A percentile compares a stretch with the other conserved stretches of the same genome.
phyloP scores from a whole-genome alignment of 2,888 invertebrate genomes.

The Osmoderma eremita region DNA sequence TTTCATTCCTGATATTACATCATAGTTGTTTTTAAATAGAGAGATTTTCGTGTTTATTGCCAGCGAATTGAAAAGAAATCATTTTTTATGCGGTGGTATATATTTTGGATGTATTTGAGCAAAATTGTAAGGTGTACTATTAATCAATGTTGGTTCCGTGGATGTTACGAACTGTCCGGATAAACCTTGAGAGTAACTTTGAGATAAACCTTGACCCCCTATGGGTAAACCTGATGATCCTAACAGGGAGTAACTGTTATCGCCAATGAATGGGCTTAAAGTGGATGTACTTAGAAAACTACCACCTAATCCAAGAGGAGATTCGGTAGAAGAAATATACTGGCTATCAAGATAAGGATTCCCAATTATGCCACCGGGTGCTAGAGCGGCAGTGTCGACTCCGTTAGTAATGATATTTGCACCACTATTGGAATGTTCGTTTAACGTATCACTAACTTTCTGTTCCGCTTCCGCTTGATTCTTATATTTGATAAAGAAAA shows the following conservation, averaged over 20 bases:
- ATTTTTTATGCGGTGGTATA: conserved; percentile 35
- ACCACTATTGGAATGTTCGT: conserved; percentile 40
- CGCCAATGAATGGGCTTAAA: conserved; percentile 11
- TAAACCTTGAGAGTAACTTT: conserved; percentile 34
- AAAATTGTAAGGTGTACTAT: conserved; percentile 26
- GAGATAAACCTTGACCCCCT: neutral
- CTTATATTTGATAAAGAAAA: conserved; percentile 88
- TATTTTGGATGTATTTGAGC: conserved; percentile 31
- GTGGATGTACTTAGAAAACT: conserved; percentile 27
- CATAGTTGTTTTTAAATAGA: conserved; percentile 33
- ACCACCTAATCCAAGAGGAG: conserved; percentile 10
- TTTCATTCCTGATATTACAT: conserved; percentile 32
- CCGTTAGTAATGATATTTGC: conserved; percentile 44
- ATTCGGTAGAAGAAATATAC: conserved; percentile 24
- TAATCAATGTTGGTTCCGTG: conserved; percentile 35
- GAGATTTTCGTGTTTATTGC: conserved; percentile 8
- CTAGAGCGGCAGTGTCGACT: conserved; percentile 39
- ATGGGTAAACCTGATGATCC: conserved; percentile 18
- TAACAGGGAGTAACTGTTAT: conserved; percentile 18
- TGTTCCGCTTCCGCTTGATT: conserved; percentile 51
- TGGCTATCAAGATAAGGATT: conserved; percentile 11
- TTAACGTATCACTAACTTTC: conserved; percentile 43
- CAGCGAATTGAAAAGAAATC: neutral
- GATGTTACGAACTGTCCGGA: conserved; percentile 36
- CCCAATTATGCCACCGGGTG: conserved; percentile 14